Base-by-base conservation (phyloP, 2,113 vertebrate species). In the Corythoichthys intestinalis region DNA sequence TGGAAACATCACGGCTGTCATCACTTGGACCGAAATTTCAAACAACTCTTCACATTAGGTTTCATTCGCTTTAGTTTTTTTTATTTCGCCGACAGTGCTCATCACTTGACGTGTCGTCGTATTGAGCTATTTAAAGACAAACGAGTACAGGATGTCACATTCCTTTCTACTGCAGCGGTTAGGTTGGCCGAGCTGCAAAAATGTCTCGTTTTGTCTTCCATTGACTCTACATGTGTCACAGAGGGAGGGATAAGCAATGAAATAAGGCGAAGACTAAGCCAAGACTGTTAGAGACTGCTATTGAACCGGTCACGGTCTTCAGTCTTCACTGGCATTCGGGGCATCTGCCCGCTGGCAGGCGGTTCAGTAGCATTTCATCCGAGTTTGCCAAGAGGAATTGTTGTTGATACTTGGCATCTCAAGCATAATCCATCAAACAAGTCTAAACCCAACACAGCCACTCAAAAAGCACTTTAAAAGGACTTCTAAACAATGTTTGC, bases 391-490 rank as follows among this genome's bases (percentile, higher is more conserved):
- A 20, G 54, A 67, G 58, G 66, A 67, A 49, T 56, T 53, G 60
- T 57, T 76, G 77, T 70, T 61, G 70, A 73, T 13, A 35, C 52
- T 44, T 83, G 77, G 50, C 78, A 48, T 69, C 50, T 67, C 8
- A 73, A 48, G 56, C 28, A 70, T 28, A 61, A 28, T 70, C 44
- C 56, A 71, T 65, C 53, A 73, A 65, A 52, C 12, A 2, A 66
- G 66, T 73, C 72, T 57, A 53, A 74, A 72, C 38, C 64, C 67
- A 47, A 28, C 56, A 48, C 65, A 60, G 38, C 50, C 53, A 44
- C 52, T 63, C 28, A 35, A 57, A 37, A 57, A 57, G 12, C 28
- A 14, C 34, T 57, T 57, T 5, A 35, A 57, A 56, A 20, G 53
- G 20, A 54, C 7, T 54, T 54, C 20, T 35, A 11, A 1, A 37